A percentile compares a stretch with the other conserved stretches of the same genome.
Evolutionary conservation across 37 sponge, comb jelly and placozoan genomes (phyloP).

Genomic region (Spongilla lacustris): DNA sequence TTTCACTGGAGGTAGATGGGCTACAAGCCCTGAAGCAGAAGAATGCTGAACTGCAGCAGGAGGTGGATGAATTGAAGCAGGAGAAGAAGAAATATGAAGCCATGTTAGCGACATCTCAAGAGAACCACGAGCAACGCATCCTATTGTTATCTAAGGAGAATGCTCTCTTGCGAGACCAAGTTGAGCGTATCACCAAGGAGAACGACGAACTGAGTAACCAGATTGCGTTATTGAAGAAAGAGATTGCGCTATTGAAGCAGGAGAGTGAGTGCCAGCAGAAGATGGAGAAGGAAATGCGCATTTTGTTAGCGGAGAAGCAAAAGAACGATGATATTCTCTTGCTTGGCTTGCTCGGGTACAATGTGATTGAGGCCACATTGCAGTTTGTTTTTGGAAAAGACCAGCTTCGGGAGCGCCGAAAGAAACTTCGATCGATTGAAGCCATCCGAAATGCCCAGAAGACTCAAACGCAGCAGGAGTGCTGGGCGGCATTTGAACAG

Average conservation of each 20-base stretch:
- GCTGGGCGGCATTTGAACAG: constrained; percentile 1
- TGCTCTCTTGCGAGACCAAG: not conserved
- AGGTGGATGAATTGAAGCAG: constrained; percentile 1
- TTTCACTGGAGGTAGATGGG: not conserved
- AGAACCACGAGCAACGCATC: constrained; percentile 1
- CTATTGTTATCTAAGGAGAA: constrained; percentile 1
- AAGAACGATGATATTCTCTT: not conserved
- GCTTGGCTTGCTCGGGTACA: not conserved
- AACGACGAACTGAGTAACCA: not conserved
- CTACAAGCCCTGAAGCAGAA: not conserved
- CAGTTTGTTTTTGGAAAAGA: not conserved
- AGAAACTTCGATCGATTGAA: constrained; percentile 1
- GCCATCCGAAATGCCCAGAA: not conserved
- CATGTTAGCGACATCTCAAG: constrained; percentile 1
- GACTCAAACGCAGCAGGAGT: not conserved
- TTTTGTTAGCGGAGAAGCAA: not conserved
- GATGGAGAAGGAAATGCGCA: constrained; percentile 1
- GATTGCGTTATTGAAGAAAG: constrained; percentile 1
- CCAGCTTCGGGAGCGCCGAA: not conserved
- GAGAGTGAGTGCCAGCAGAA: not conserved
- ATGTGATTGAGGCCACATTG: constrained; percentile 1
- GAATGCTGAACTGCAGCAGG: constrained; percentile 1
- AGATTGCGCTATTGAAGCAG: not conserved
- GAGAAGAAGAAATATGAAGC: not conserved
- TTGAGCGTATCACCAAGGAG: not conserved